Evolutionary conservation across 2,113 vertebrate species (phyloP).

Genomic region (Ciconia stormi): DNA sequence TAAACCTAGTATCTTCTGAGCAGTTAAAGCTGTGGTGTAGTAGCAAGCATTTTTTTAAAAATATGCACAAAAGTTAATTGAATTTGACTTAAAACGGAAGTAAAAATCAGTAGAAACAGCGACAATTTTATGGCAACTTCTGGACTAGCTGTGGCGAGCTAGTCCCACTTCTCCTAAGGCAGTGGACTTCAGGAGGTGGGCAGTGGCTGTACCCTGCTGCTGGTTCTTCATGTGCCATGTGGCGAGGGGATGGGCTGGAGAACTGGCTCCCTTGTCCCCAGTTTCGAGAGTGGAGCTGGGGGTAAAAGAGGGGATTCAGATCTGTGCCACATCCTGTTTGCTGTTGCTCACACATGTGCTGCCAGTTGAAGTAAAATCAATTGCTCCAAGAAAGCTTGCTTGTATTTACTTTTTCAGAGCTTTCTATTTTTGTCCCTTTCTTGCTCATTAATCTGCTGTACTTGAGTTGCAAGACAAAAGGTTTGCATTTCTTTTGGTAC

Average conservation of each 20-base stretch:
- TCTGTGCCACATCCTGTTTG: not conserved
- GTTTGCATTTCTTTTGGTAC: not conserved
- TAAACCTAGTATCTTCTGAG: not conserved
- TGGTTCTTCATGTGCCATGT: fast-evolving
- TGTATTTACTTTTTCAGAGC: not conserved
- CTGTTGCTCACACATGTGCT: not conserved
- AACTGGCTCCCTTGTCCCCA: not conserved
- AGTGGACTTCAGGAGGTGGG: too few species aligned
- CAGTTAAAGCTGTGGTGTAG: not conserved
- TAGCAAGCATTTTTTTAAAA: not conserved
- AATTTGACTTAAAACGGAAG: not conserved
- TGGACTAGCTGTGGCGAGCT: not conserved
- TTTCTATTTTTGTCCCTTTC: not conserved
- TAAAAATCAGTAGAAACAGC: not conserved
- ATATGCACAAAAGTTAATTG: not conserved
- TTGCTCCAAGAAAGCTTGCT: not conserved
- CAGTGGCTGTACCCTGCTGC: not conserved
- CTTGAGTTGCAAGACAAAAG: not conserved
- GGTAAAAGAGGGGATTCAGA: fast-evolving
- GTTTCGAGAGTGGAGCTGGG: not conserved
- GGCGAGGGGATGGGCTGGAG: fast-evolving
- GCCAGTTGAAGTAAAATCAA: not conserved
- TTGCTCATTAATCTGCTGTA: not conserved
- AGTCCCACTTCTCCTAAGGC: not conserved
- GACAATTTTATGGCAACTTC: not conserved